A percentile compares a stretch with the other conserved stretches of the same genome.
These are phyloP conservation scores for Leucophenga maculata DNA, from an alignment of 2,888 invertebrate species.

Conservation along the genomic window DNA sequence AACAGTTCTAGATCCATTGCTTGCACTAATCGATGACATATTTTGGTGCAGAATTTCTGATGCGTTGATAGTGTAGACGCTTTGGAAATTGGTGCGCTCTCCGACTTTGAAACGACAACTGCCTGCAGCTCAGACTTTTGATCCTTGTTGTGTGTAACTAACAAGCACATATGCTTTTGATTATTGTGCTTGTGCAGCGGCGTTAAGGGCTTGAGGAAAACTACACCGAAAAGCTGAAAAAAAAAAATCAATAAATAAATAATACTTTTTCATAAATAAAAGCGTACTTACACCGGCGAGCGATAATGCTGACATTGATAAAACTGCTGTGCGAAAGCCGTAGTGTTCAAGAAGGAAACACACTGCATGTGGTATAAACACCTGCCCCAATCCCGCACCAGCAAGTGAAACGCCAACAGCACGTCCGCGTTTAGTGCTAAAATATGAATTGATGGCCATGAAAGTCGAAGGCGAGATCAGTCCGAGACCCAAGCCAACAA, in stretches of 20 bases:
- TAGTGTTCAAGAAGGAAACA: conserved; percentile 78
- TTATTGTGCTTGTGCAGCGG: conserved; percentile 68
- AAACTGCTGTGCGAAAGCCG: conserved; percentile 78
- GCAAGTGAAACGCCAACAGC: conserved; percentile 85
- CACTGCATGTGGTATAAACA: conserved; percentile 82
- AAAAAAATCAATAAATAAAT: neutral
- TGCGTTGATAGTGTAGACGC: conserved; percentile 24
- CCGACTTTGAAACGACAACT: conserved; percentile 39
- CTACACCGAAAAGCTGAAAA: conserved; percentile 75
- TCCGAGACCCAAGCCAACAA: conserved; percentile 78
- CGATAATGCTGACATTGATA: conserved; percentile 78
- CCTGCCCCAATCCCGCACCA: conserved; percentile 83
- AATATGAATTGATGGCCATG: conserved; percentile 82
- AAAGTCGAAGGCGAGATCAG: conserved; percentile 82
- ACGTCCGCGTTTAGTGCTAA: conserved; percentile 78
- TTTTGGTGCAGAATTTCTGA: conserved; percentile 52
- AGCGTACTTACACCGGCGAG: conserved; percentile 77
- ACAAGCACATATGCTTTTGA: conserved; percentile 59
- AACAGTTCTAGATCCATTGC: conserved; percentile 79
- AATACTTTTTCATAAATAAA: conserved; percentile 11
- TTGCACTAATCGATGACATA: conserved; percentile 67
- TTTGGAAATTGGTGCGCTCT: conserved; percentile 12
- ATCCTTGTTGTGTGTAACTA: conserved; percentile 50
- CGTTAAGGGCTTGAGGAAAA: conserved; percentile 77
- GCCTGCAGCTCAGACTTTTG: conserved; percentile 37